These are phyloP conservation scores for Liopterus haemorrhoidalis DNA, from an alignment of 2,888 invertebrate genomes.

Conservation along the genomic window DNA sequence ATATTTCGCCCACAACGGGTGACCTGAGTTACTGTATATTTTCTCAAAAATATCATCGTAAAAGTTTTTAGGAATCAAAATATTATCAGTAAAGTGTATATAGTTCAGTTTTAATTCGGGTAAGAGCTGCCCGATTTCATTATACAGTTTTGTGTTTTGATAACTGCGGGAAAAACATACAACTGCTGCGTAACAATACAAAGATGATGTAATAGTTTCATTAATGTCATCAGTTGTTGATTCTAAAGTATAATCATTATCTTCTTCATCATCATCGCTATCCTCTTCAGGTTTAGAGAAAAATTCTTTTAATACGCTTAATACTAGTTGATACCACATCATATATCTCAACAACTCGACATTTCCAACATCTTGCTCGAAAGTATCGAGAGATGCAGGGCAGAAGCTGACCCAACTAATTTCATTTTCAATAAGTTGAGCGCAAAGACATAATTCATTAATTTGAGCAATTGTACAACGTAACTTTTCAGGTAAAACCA, in stretches of 20 bases:
- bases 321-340: slow-evolving; percentile 37
- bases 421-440: slow-evolving; percentile 37
- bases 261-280: slow-evolving; percentile 34
- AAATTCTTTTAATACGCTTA: slow-evolving; percentile 32
- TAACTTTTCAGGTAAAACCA: slow-evolving; percentile 34
- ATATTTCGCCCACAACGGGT: slow-evolving; percentile 38
- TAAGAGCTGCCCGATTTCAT: slow-evolving; percentile 35
- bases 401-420: slow-evolving; percentile 33
- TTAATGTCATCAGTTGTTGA: slow-evolving; percentile 36
- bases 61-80: no score
- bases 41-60: no score
- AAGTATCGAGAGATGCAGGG: slow-evolving; percentile 21
- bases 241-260: slow-evolving; percentile 25
- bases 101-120: no score
- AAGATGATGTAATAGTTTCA: slow-evolving; percentile 38
- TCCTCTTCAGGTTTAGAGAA: slow-evolving; percentile 28
- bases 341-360: slow-evolving; percentile 38
- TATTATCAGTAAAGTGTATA: no score
- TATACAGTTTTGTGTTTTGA: slow-evolving; percentile 44
- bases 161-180: slow-evolving; percentile 43
- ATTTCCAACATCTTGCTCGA: slow-evolving; percentile 23
- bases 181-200: slow-evolving; percentile 42
- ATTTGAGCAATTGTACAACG: slow-evolving; percentile 28
- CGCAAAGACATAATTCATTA: slow-evolving; percentile 32
- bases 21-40: no score